Base-by-base conservation (phyloP, 1,140 invertebrate genomes). In the Drosophila pandora region DNA sequence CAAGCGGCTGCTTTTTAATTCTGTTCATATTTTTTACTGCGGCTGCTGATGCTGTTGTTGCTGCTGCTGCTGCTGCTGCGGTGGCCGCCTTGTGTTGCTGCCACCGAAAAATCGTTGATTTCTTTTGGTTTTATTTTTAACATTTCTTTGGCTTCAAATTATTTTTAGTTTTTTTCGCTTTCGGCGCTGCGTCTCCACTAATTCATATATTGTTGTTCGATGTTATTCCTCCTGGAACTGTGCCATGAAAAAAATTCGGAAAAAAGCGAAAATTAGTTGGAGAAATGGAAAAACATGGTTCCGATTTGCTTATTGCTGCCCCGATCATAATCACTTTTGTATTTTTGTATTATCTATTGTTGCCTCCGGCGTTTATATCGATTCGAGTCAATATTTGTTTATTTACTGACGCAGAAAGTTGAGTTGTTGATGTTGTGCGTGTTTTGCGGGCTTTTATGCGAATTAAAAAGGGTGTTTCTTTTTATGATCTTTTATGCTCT, bases 321-420 rank as follows among this genome's bases (percentile, higher is more conserved):
- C 63, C 70, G 71, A 70, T 84, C 69, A 58, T 68, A 72, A 53
- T 67, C 39, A 73, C 52, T 79, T 78, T 68, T 77, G 45, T 72
- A 28, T 28, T 28, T 28, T 28, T 28, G 23, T 58, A 56, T 62
- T 78, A 73, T 78, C 56, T 54, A 53, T 67, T 62, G 64, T 76
- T 59, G 74, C 57, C 54, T 53, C 17, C 34, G 63, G 60, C 65
- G 54, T 69, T 88, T 76, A 50, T 83, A 87, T 88, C 70, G 82
- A 88, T 83, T 87, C 61, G 50, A 88, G 70, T 76, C 71, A 87
- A 87, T 87, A 88, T 88, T 87, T 87, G 83, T 87, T 87, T 88
- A 88, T 87, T 76, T 88, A 77, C 82, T 79, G 79, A 82, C 75
- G 83, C 76, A 70, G 39, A 79, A 43, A 71, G 57, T 78, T 81